Conservation (phyloP, 2,888 invertebrate genomes). For the Sinelater perroti region DNA sequence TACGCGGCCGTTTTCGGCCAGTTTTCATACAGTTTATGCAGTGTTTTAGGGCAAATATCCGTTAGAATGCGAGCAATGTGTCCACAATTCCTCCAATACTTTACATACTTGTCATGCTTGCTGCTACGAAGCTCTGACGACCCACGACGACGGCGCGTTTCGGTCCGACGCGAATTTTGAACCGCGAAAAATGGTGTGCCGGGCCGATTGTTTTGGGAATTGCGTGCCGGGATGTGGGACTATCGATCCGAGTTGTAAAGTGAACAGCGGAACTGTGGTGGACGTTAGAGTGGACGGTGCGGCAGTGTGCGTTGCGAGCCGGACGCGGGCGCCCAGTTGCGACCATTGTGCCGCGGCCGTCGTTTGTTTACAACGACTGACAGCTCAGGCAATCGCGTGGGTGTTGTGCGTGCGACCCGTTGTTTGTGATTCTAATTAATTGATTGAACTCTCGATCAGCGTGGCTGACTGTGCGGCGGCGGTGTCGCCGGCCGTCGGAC, state of each 20-base stretch:
- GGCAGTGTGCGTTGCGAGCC: slow-evolving; percentile 43
- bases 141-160: slow-evolving; percentile 57
- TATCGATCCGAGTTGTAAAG: slow-evolving; percentile 44
- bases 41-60: slow-evolving; percentile 71
- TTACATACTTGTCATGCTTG: slow-evolving; percentile 81
- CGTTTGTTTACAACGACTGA: slow-evolving; percentile 47
- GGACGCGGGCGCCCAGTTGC: slow-evolving; percentile 40
- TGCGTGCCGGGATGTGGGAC: slow-evolving; percentile 38
- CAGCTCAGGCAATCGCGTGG: slow-evolving; percentile 28
- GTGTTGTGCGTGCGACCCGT: slow-evolving; percentile 32
- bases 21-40: slow-evolving; percentile 70
- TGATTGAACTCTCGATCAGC: slow-evolving; percentile 23
- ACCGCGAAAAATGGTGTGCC: slow-evolving; percentile 44
- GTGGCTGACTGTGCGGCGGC: slow-evolving; percentile 21
- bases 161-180: slow-evolving; percentile 56
- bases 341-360: slow-evolving; percentile 41
- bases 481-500: slow-evolving; percentile 25
- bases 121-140: slow-evolving; percentile 64
- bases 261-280: slow-evolving; percentile 43
- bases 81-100: slow-evolving; percentile 79
- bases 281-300: slow-evolving; percentile 46
- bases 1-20: slow-evolving; percentile 66
- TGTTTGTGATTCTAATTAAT: slow-evolving; percentile 38
- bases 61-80: slow-evolving; percentile 78
- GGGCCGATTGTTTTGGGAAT: slow-evolving; percentile 39